A percentile compares a stretch with the other conserved stretches of the same genome.
Conservation (phyloP, 2,797 vertebrate species). For the Coluber constrictor region DNA sequence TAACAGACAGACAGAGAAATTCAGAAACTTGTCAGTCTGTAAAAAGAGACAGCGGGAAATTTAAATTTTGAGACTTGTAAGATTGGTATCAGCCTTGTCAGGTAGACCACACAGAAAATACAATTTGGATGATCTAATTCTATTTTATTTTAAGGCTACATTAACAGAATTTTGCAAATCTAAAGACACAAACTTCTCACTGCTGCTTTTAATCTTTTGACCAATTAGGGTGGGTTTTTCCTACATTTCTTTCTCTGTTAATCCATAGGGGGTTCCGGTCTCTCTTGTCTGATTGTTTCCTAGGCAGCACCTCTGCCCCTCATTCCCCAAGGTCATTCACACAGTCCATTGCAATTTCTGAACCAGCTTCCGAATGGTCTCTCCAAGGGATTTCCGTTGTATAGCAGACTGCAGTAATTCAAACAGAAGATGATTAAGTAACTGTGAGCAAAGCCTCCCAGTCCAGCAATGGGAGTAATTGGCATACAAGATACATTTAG, state of each 20-base stretch:
- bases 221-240: not conserved
- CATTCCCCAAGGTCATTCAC: not conserved
- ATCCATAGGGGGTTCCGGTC: not conserved
- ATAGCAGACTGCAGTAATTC: not conserved
- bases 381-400: not conserved
- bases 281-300: not conserved
- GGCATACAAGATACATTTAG: not conserved
- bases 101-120: not conserved
- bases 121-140: not conserved
- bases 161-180: not conserved
- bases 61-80: no score
- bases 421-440: not conserved
- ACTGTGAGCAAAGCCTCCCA: not conserved
- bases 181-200: not conserved
- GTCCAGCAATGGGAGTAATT: not conserved
- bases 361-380: not conserved
- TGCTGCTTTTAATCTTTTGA: not conserved
- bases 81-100: no score
- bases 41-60: no score
- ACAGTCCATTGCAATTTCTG: not conserved
- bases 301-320: not conserved
- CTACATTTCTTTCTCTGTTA: not conserved
- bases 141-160: not conserved
- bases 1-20: not conserved
- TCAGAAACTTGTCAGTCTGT: not conserved